Percentiles rank a stretch among this genome's conserved stretches.
Evolutionary conservation across 2,797 vertebrate genomes (phyloP).

Genomic region (Arrhamphus sclerolepis): DNA sequence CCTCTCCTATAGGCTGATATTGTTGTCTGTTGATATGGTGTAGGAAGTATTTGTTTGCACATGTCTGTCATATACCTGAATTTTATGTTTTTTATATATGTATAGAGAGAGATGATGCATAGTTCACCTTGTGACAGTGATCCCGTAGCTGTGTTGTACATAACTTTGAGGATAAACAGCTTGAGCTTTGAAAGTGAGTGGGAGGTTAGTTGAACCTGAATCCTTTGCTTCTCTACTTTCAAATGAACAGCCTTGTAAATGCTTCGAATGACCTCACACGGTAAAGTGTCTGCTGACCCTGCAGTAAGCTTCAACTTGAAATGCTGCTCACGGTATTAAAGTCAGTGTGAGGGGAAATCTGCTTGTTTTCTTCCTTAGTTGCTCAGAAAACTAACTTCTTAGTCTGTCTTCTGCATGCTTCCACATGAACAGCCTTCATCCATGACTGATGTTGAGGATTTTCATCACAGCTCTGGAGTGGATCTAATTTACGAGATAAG

Average conservation of each 20-base stretch:
- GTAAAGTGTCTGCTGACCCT: conserved; percentile 28
- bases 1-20: no score
- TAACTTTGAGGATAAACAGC: no score
- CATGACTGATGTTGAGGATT: conserved; percentile 20
- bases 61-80: no score
- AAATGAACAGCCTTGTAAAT: conserved; percentile 42
- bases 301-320: conserved; percentile 31
- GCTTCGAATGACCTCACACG: conserved; percentile 51
- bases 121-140: no score
- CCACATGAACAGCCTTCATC: conserved; percentile 8
- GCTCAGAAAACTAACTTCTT: conserved; percentile 25
- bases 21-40: no score
- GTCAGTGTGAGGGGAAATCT: conserved; percentile 30
- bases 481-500: conserved; percentile 67
- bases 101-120: no score
- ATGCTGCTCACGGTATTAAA: conserved; percentile 40
- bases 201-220: conserved; percentile 34
- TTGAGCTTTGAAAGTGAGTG: conserved; percentile 15
- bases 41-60: no score
- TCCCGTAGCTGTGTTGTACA: no score
- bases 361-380: conserved; percentile 32
- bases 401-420: conserved; percentile 18
- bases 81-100: no score
- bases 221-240: conserved; percentile 15
- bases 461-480: conserved; percentile 44